A percentile compares a stretch with the other conserved stretches of the same genome.
These are phyloP conservation scores for Tuta absoluta DNA, from an alignment of 2,888 invertebrate genomes.

Conservation along the genomic window DNA sequence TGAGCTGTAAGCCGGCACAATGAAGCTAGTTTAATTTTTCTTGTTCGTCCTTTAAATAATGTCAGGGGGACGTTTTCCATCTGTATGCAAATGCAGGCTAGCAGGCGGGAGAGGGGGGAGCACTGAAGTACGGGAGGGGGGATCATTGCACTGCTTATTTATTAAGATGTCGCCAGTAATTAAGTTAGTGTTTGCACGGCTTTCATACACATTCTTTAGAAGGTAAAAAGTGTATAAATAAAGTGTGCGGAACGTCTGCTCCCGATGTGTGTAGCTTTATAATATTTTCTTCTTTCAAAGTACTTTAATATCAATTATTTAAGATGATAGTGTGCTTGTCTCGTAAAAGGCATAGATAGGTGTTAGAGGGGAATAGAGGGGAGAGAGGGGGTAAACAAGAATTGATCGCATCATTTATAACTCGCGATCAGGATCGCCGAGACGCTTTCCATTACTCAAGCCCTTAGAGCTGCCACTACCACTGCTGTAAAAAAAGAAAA, in stretches of 20 bases:
- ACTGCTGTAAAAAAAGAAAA: neutral
- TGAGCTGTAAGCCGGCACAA: slow-evolving; percentile 35
- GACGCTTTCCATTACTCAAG: slow-evolving; percentile 46
- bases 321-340: neutral
- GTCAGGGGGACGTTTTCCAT: slow-evolving; percentile 67
- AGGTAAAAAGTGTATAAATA: neutral
- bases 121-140: neutral
- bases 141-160: slow-evolving; percentile 15
- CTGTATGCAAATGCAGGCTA: slow-evolving; percentile 69
- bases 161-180: slow-evolving; percentile 15
- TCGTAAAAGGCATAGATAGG: neutral
- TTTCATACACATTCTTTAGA: neutral
- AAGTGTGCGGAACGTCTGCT: neutral
- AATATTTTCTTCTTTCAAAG: neutral
- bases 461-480: slow-evolving; percentile 4
- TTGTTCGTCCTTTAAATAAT: slow-evolving; percentile 57
- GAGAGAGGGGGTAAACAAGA: slow-evolving; percentile 59
- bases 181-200: neutral
- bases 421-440: slow-evolving; percentile 66
- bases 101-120: slow-evolving; percentile 26
- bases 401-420: slow-evolving; percentile 75
- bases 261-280: neutral
- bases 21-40: slow-evolving; percentile 42
- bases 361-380: slow-evolving; percentile 28
- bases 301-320: neutral